Base-by-base conservation (phyloP, 2,888 invertebrate genomes). In the Chouioia cunea region DNA sequence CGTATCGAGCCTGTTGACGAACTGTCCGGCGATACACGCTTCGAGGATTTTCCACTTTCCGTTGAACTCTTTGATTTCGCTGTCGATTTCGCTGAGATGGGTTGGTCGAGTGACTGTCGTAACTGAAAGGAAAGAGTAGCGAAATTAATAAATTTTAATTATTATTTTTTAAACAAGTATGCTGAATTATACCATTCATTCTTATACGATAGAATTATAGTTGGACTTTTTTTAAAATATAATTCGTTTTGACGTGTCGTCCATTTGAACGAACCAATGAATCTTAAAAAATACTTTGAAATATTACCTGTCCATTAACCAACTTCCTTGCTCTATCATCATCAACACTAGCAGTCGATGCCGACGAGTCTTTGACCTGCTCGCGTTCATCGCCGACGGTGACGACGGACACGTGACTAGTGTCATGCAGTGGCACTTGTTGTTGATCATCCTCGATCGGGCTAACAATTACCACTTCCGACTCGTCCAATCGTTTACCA, bases 321-420 rank as follows among this genome's bases (percentile, higher is more conserved):
- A 68, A 47, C 20, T 71, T 70, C 12, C 27, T 60, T 0, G 69
- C 70, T 79, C 76, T 84, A 8, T 86, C 81, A 23, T 86, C 86
- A 53, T 84, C 83, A 6, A 81, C 79, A 74, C 80, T 81, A 2
- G 80, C 74, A 2, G 27, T 20, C n/a, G 18, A 53, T 47, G 82
- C 79, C 50, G 89, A 89, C 44, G 93, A 93, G 85, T 93, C 94
- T 77, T 92, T 91, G 6, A 91, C 91, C 82, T 91, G 91, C 36
- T 93, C 92, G 74, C 87, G 87, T 79, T 93, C 93, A 79, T 93
- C 92, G 62, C 95, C 96, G 16, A 96, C 95, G 36, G 94, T 94
- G 73, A 96, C 95, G 70, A 96, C 96, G 0, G 96, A 96, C 67
- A 96, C 95, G 86, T 96, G 96, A 82, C 95, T 95, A 75, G 93